Conservation (phyloP, 2,888 invertebrate genomes). For the Endomychus coccineus region DNA sequence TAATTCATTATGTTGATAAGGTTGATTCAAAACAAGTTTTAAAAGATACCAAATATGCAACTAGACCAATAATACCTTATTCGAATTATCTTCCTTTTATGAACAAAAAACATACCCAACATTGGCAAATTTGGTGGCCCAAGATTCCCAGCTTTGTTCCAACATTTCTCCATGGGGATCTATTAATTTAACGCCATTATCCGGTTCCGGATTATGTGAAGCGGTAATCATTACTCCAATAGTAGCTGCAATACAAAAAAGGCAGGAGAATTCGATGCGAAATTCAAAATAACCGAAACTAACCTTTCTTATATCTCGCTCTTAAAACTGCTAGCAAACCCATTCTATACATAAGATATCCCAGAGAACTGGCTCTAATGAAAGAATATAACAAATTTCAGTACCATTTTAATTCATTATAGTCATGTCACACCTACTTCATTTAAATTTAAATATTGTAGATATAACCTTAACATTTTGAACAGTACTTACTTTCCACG, state of each 20-base stretch:
- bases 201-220: slow-evolving; percentile 93
- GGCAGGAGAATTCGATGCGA: slow-evolving; percentile 3
- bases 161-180: slow-evolving; percentile 98
- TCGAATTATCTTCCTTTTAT: no score
- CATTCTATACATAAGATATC: slow-evolving; percentile 92
- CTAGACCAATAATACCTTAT: no score
- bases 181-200: slow-evolving; percentile 94
- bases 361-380: slow-evolving; percentile 64
- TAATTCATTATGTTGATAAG: no score
- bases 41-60: no score
- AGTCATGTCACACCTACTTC: no score
- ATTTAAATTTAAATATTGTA: no score
- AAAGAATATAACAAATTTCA: slow-evolving; percentile 36
- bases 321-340: slow-evolving; percentile 85
- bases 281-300: slow-evolving; percentile 20
- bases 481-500: slow-evolving; percentile 61
- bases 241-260: slow-evolving; percentile 47
- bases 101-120: slow-evolving; percentile 55
- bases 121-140: slow-evolving; percentile 84
- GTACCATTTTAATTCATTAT: slow-evolving; percentile 10
- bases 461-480: slow-evolving; percentile 17
- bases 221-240: slow-evolving; percentile 99
- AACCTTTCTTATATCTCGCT: slow-evolving; percentile 75
- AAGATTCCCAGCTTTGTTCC: slow-evolving; percentile 81
- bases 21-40: no score